phyloP scores from a whole-genome alignment of 2,888 invertebrate genomes.

The Deilephila elpenor region DNA sequence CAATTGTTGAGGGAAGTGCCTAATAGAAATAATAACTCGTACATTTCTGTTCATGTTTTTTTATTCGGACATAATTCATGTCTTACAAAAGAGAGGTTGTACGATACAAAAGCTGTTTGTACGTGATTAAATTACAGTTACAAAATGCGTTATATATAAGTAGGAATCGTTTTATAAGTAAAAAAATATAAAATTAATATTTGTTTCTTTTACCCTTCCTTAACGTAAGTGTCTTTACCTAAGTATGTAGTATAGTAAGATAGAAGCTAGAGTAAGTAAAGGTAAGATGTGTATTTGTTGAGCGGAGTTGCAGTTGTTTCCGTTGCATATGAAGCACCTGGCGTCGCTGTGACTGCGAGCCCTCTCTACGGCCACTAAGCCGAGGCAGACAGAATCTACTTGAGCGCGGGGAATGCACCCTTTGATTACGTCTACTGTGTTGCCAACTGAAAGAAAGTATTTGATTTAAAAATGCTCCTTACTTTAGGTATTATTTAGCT shows the following conservation, averaged over 20 bases:
- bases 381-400: constrained; percentile 74
- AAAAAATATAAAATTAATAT: constrained; percentile 16
- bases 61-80: constrained; percentile 22
- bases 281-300: constrained; percentile 42
- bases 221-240: constrained; percentile 51
- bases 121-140: constrained; percentile 22
- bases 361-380: constrained; percentile 70
- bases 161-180: constrained; percentile 34
- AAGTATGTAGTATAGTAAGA: constrained; percentile 59
- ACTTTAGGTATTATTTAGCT: too few relatives aligned
- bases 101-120: constrained; percentile 34
- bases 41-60: constrained; percentile 13
- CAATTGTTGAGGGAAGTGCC: constrained; percentile 4
- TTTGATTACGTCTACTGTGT: constrained; percentile 73
- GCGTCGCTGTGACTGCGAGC: constrained; percentile 79
- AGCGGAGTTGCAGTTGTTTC: constrained; percentile 73
- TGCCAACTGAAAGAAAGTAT: constrained; percentile 68
- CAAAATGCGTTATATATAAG: constrained; percentile 33
- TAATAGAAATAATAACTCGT: constrained; percentile 12
- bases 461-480: background rate
- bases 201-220: constrained; percentile 8
- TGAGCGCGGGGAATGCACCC: constrained; percentile 74
- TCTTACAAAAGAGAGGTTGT: constrained; percentile 26
- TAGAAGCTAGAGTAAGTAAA: constrained; percentile 42
- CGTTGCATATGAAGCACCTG: constrained; percentile 71